Evolutionary conservation across 2,797 vertebrate genomes (phyloP).

Genomic region (Centropyge bicolor): DNA sequence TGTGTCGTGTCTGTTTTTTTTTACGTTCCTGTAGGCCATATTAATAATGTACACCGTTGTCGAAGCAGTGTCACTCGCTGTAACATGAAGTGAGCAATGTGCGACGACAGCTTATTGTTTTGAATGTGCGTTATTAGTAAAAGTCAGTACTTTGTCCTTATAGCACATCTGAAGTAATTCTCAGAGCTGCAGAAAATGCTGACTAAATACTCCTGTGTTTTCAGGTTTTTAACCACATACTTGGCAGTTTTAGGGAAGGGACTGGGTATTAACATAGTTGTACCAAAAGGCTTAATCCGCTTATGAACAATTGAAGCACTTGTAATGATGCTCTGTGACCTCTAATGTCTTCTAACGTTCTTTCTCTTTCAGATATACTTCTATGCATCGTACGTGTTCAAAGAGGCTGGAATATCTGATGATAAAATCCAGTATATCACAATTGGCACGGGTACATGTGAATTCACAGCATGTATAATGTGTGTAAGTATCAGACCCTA

Average conservation of each 20-base stretch:
- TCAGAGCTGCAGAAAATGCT: slow-evolving; percentile 35
- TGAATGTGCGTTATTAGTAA: neutral
- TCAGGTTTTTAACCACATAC: slow-evolving; percentile 53
- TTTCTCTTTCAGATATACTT: slow-evolving; percentile 89
- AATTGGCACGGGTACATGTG: slow-evolving; percentile 91
- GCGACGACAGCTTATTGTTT: slow-evolving; percentile 13
- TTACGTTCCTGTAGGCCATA: slow-evolving; percentile 23
- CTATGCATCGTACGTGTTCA: slow-evolving; percentile 91
- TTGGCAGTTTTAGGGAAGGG: slow-evolving; percentile 41
- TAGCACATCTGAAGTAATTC: slow-evolving; percentile 8
- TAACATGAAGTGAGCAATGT: slow-evolving; percentile 6
- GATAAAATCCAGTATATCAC: slow-evolving; percentile 89
- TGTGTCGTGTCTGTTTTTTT: slow-evolving; percentile 16
- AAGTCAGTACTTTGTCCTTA: neutral
- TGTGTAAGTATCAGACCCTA: slow-evolving; percentile 87
- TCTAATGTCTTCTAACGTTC: slow-evolving; percentile 18
- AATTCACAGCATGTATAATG: slow-evolving; percentile 88
- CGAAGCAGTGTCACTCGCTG: neutral
- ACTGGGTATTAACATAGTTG: slow-evolving; percentile 63
- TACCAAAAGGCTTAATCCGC: slow-evolving; percentile 67
- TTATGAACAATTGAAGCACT: slow-evolving; percentile 50
- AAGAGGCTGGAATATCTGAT: slow-evolving; percentile 87
- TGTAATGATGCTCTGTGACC: slow-evolving; percentile 22
- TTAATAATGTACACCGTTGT: slow-evolving; percentile 64
- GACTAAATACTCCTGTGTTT: slow-evolving; percentile 39